Base-by-base conservation (phyloP, 2,888 invertebrate species). In the Trichogramma dendrolimi region DNA sequence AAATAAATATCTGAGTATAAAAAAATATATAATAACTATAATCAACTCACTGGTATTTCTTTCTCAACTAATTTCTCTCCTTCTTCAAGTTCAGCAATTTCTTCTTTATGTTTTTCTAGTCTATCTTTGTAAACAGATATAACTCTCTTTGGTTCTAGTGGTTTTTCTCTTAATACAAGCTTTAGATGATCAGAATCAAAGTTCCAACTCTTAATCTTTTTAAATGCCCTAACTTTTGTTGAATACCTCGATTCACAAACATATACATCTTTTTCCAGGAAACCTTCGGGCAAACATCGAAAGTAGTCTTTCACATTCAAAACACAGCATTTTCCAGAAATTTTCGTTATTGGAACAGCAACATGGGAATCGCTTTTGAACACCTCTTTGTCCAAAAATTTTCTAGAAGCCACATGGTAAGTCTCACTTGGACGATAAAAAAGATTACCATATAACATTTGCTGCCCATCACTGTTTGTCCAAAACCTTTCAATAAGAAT, bases 241-340 rank as follows among this genome's bases (percentile, higher is more conserved):
- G 89, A 91, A 80, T 99, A 99, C 5, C 96, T 86, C 14, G 94
- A 96, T 80, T 99, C 98, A 78, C 98, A 98, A 0, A 98, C 96
- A 75, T 91, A 99, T 1, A 98, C 90, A 80, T 99, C 96, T 74
- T 94, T 93, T 66, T 96, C 94, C 0, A 88, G 84, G 73, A 92
- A 91, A 27, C 90, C 87, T 83, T 92, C 91, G 0, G 97, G 96
- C 68, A 86, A 86, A 78, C 86, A 87, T 75, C 92, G 91, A 78
- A 96, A 93, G 80, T 96, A 98, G 76, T 98, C 96, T 76, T 92
- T 93, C 42, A 96, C 92, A 75, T 90, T 92, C 86, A 99, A 89
- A 11, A 99, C 94, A 75, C 89, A 91, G 79, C 98, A 98, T 71
- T 90, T 87, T 4, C 95, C 96, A 27, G 88, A 82, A 8, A 98